These are phyloP conservation scores for Psittacula cyanocephala DNA, from an alignment of 2,113 vertebrate genomes.

Conservation along the genomic window DNA sequence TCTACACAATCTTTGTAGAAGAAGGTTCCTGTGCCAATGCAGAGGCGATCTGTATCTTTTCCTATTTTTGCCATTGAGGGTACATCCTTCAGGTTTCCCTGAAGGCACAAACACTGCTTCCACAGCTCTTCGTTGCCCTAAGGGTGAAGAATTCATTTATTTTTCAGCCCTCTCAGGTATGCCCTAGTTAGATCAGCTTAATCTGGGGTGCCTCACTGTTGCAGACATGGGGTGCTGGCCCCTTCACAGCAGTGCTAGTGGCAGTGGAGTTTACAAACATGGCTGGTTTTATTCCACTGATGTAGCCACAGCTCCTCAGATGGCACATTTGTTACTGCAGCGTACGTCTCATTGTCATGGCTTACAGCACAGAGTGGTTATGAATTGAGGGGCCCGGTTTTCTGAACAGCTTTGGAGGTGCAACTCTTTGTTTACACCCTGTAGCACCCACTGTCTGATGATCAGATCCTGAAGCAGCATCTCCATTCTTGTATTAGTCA, in stretches of 20 bases:
- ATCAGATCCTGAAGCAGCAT: not conserved
- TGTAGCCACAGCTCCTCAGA: not conserved
- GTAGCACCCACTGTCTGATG: not conserved
- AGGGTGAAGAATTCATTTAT: not conserved
- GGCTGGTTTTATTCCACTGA: not conserved
- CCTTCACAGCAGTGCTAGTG: not conserved
- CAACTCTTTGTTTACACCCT: not conserved
- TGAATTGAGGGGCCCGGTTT: not conserved
- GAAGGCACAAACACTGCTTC: not conserved
- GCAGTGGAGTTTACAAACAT: not conserved
- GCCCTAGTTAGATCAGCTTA: not conserved
- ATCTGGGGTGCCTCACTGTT: too few species aligned
- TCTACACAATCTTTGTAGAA: not conserved
- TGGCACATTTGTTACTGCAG: not conserved
- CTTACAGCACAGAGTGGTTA: not conserved
- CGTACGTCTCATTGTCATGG: too few species aligned
- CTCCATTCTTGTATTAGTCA: not conserved
- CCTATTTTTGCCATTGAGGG: not conserved
- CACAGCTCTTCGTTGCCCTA: not conserved
- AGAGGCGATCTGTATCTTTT: not conserved
- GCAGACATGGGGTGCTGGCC: not conserved
- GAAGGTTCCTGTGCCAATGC: too few species aligned
- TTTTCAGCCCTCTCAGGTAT: not conserved
- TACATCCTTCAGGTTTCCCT: not conserved
- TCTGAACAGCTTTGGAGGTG: not conserved